These are phyloP conservation scores for Ceratosolen fusciceps DNA, from an alignment of 1,140 invertebrate species.

Conservation along the genomic window DNA sequence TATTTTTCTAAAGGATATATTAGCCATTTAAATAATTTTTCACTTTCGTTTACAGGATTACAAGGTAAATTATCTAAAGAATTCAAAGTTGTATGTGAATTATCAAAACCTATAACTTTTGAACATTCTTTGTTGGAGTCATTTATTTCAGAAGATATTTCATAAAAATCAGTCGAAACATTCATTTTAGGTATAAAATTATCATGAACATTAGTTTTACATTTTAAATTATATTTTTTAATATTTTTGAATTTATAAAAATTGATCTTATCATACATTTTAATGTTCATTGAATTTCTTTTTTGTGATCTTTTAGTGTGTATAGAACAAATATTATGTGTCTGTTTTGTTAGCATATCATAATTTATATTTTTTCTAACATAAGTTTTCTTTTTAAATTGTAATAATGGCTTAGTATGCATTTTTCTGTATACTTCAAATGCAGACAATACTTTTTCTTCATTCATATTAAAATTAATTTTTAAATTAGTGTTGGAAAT, in stretches of 20 bases:
- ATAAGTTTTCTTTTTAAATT: background rate
- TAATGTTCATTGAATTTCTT: background rate
- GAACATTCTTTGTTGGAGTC: background rate
- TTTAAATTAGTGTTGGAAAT: too few species aligned
- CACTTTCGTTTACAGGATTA: conserved; percentile 74
- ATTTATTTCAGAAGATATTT: too few species aligned
- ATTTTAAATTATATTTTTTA: background rate
- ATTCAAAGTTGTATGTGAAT: too few species aligned
- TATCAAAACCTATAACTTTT: background rate
- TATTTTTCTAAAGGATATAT: conserved; percentile 77
- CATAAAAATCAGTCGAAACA: background rate
- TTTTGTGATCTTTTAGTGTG: background rate
- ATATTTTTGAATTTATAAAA: background rate
- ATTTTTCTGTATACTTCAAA: conserved; percentile 14
- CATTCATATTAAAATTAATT: conserved; percentile 8
- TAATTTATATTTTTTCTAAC: background rate
- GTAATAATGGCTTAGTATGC: too few species aligned
- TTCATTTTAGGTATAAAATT: background rate
- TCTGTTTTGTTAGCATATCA: background rate
- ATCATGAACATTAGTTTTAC: background rate
- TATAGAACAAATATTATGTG: background rate
- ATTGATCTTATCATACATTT: background rate
- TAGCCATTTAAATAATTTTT: conserved; percentile 79
- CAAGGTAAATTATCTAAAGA: background rate
- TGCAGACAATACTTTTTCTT: background rate